Evolutionary conservation across 2,888 invertebrate genomes (phyloP), one percentile per base, ranked within the genome.

Genomic region (Drosophila hamatofila): DNA sequence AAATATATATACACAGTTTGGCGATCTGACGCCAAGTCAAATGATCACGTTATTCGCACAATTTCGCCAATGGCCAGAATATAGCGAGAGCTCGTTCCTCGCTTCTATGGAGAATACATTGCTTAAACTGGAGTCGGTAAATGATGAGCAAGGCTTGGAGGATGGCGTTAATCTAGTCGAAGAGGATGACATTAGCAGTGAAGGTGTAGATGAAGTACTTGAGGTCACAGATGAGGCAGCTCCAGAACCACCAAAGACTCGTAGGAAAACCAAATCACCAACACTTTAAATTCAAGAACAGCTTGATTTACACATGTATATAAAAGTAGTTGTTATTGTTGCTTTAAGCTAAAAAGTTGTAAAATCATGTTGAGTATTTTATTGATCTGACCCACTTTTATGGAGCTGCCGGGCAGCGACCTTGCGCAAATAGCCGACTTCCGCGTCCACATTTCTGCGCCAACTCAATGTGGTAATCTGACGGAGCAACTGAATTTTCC

Each of bases 1-100:
- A 80, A 95, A 94, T 64, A 96, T 97, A 78, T 96, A 94, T 87
- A 96, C 96, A 0, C 94, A 95, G 91, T 96, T 96, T 90, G 95
- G 95, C 0, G 95, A 96, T 82, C 93, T 97, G 9, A 94, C 91
- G 51, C 94, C 96, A 0, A 86, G 91, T 51, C 94, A 96, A 91
- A 94, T 96, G 84, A 86, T 96, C 16, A 94, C 95, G 12, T 91
- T 97, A 3, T 97, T 96, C 86, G 94, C 94, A 82, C 93, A 94
- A 92, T 95, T 94, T 75, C 90, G 91, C 0, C 80, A 82, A 30
- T 95, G 95, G 95, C 95, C 96, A 3, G 95, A 95, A 82, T 96
- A 95, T 87, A 92, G 93, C 14, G 94, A 94, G 60, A 95, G 95
- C 78, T 94, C 95, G 16, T 96, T 96, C 89, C 92, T 94, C 69